phyloP scores from a whole-genome alignment of 2,797 vertebrate genomes.

The Remorina albescens region DNA sequence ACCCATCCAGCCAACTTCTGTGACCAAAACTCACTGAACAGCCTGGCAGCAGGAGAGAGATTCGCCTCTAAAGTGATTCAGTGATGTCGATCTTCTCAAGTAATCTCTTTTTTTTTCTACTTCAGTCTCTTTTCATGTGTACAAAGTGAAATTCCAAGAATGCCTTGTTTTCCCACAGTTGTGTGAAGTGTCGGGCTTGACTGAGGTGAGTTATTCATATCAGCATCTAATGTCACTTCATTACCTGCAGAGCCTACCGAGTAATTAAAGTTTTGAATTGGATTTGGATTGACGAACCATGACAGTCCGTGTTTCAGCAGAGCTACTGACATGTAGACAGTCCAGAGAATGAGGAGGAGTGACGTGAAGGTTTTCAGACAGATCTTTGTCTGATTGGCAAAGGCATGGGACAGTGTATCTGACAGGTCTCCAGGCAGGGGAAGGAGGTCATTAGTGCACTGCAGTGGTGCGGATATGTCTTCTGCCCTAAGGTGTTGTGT shows the following conservation, averaged over 20 bases:
- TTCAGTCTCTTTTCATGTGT: conserved; percentile 7
- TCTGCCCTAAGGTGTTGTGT: conserved; percentile 47
- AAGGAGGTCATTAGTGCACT: conserved; percentile 62
- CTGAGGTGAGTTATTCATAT: conserved; percentile 47
- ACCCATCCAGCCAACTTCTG: too few species aligned
- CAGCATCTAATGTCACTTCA: conserved; percentile 45
- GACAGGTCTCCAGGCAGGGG: conserved; percentile 53
- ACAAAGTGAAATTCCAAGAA: conserved; percentile 13
- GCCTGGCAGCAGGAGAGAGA: background rate
- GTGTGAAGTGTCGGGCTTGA: conserved; percentile 40
- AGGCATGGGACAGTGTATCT: conserved; percentile 44
- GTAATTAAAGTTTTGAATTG: conserved; percentile 71
- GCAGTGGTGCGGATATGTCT: conserved; percentile 41
- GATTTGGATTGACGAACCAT: conserved; percentile 64
- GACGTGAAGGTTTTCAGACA: conserved; percentile 21
- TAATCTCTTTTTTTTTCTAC: background rate
- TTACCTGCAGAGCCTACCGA: conserved; percentile 52
- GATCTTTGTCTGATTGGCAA: conserved; percentile 60
- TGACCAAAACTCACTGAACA: too few species aligned
- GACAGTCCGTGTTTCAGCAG: conserved; percentile 25
- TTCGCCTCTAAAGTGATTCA: background rate
- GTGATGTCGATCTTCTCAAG: background rate
- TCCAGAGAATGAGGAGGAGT: conserved; percentile 30
- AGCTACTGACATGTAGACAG: conserved; percentile 23
- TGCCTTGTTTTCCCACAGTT: conserved; percentile 5